Percentiles rank a stretch among this genome's conserved stretches.
phyloP scores from a whole-genome alignment of 2,797 vertebrate species.

The Garrulus glandarius region DNA sequence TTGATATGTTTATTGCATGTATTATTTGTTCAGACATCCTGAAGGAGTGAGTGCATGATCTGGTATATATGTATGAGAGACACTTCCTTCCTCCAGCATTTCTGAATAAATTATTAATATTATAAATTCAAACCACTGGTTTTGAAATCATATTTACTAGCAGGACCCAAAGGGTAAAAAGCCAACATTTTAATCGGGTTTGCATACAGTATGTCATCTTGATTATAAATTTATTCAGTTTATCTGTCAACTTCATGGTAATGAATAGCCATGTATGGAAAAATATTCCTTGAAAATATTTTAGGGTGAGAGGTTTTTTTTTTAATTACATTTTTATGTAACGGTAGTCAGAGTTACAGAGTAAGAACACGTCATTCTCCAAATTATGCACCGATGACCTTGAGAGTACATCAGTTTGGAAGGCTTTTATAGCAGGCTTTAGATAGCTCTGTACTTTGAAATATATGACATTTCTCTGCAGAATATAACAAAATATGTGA shows the following conservation, averaged over 20 bases:
- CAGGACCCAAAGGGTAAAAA: slow-evolving; percentile 33
- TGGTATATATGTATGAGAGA: neutral
- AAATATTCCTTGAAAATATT: slow-evolving; percentile 58
- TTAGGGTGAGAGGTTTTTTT: slow-evolving; percentile 43
- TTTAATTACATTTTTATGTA: slow-evolving; percentile 71
- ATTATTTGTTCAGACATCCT: neutral
- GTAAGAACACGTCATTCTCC: slow-evolving; percentile 44
- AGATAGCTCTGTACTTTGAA: slow-evolving; percentile 65
- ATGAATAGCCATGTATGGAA: slow-evolving; percentile 47
- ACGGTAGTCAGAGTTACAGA: slow-evolving; percentile 42
- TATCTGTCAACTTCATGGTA: slow-evolving; percentile 59
- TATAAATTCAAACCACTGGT: neutral
- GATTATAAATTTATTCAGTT: slow-evolving; percentile 63
- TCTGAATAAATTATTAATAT: slow-evolving; percentile 28
- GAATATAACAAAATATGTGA: slow-evolving; percentile 65
- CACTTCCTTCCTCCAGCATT: neutral
- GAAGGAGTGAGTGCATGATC: neutral
- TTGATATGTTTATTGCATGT: neutral
- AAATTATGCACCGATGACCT: slow-evolving; percentile 69
- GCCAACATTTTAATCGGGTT: slow-evolving; percentile 64
- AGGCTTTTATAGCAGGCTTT: slow-evolving; percentile 62
- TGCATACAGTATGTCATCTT: slow-evolving; percentile 44
- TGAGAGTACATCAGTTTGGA: slow-evolving; percentile 65
- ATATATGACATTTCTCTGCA: slow-evolving; percentile 59
- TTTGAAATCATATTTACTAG: slow-evolving; percentile 9